Percentiles rank a stretch among this genome's conserved stretches.
These are phyloP conservation scores for Drosophila yakuba DNA, from an alignment of 1,140 invertebrate genomes.

Conservation along the genomic window DNA sequence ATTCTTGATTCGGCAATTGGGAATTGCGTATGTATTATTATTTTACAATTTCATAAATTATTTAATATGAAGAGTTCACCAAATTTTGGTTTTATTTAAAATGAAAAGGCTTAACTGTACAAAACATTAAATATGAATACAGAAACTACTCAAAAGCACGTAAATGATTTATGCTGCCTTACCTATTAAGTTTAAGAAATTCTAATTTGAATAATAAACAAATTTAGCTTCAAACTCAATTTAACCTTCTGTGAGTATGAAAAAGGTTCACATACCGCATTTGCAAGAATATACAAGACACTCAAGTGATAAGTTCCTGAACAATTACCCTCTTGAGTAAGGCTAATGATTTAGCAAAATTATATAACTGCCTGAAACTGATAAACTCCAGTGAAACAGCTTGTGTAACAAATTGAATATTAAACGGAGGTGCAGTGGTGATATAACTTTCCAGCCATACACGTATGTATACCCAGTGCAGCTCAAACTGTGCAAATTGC, in stretches of 20 bases:
- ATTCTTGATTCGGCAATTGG: neutral
- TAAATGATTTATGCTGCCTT: too few relatives aligned
- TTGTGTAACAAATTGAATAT: constrained; percentile 22
- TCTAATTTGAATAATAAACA: too few relatives aligned
- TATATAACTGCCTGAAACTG: neutral
- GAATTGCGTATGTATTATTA: neutral
- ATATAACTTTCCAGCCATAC: constrained; percentile 23
- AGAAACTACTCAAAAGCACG: too few relatives aligned
- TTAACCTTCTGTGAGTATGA: too few relatives aligned
- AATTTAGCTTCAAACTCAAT: too few relatives aligned
- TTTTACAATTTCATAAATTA: neutral
- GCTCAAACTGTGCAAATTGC: constrained; percentile 52
- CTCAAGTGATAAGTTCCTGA: neutral
- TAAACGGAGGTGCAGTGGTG: neutral
- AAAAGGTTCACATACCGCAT: neutral
- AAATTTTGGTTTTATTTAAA: too few relatives aligned
- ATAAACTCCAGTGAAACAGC: neutral
- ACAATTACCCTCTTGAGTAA: neutral
- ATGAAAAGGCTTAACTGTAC: too few relatives aligned
- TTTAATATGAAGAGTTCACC: neutral
- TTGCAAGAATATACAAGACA: neutral
- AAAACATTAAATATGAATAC: too few relatives aligned
- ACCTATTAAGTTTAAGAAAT: too few relatives aligned
- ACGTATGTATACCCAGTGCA: constrained; percentile 12
- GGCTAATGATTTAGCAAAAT: neutral